Percentiles rank a stretch among this genome's conserved stretches.
Conservation (phyloP, 2,888 invertebrate genomes). For the Tenodera sinensis region DNA sequence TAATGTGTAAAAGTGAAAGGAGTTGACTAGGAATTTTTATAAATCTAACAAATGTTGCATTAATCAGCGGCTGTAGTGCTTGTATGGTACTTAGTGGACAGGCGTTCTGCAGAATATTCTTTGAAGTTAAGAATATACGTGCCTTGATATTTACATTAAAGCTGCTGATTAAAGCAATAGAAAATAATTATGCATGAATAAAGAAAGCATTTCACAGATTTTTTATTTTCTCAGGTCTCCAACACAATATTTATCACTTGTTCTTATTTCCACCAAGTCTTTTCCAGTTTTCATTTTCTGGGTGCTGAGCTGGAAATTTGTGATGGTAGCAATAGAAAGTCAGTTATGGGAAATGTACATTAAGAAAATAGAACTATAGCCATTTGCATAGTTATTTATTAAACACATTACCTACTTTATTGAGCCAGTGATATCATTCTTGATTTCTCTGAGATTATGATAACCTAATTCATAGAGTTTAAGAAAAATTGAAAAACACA, state of each 20-base stretch:
- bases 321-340: not conserved
- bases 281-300: no score
- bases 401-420: not conserved
- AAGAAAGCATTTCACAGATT: not conserved
- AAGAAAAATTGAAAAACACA: not conserved
- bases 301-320: constrained; percentile 2
- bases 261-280: not conserved
- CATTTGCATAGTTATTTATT: constrained; percentile 10
- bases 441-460: not conserved
- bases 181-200: not conserved
- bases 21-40: not conserved
- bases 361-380: constrained; percentile 18
- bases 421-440: not conserved
- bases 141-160: not conserved
- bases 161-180: not conserved
- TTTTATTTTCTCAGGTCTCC: not conserved
- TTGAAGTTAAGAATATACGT: no score
- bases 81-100: not conserved
- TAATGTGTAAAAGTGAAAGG: not conserved
- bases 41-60: not conserved
- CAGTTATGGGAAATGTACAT: constrained; percentile 1
- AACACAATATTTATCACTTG: not conserved
- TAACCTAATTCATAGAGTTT: not conserved
- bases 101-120: not conserved
- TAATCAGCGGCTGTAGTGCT: not conserved